Evolutionary conservation across 2,113 vertebrate species (phyloP), one percentile per base, ranked within the genome.

Genomic region (Gasterosteus nipponicus): DNA sequence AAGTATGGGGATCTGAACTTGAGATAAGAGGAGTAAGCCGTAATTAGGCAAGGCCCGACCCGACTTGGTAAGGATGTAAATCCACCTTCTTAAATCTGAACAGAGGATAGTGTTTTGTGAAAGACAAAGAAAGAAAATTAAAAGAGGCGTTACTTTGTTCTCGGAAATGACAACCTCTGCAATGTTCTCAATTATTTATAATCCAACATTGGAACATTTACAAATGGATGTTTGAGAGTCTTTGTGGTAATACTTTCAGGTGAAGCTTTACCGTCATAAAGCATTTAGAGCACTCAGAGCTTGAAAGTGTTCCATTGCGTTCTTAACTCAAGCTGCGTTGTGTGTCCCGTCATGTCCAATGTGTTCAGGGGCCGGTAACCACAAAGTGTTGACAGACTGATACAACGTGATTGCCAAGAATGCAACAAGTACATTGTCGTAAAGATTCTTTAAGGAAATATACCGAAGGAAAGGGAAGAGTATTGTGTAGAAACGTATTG

Each of bases 211-310:
- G 7, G 64, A 69, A 74, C 19, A 66, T 69, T 71, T 69, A 67
- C 26, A 64, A 46, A 41, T 49, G 31, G 41, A 53, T 31, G 15
- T 18, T 18, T 31, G 7, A 46, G 14, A 42, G 49, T 82, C 53
- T 44, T 64, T 26, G 29, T 35, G 59, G 5, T 59, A 16, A 62
- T 60, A 4, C 31, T 16, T 22, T 33, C 9, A 10, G 63, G 26
- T 33, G 11, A 12, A 29, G 26, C 42, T 35, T 72, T 63, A 67
- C 18, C 2, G 0, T 18, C 12, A n/a, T 5, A 51, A 14, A 22
- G 39, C 67, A 58, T 81, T 89, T 44, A 82, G 35, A 75, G 70
- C 79, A 73, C 78, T 84, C 54, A 57, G 42, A 22, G 16, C 8
- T 11, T 7, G 15, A 73, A 31, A 26, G 19, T 11, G 35, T 19